Evolutionary conservation across 1,140 invertebrate genomes (phyloP), one percentile per base, ranked within the genome.

Genomic region (Heliothis virescens): DNA sequence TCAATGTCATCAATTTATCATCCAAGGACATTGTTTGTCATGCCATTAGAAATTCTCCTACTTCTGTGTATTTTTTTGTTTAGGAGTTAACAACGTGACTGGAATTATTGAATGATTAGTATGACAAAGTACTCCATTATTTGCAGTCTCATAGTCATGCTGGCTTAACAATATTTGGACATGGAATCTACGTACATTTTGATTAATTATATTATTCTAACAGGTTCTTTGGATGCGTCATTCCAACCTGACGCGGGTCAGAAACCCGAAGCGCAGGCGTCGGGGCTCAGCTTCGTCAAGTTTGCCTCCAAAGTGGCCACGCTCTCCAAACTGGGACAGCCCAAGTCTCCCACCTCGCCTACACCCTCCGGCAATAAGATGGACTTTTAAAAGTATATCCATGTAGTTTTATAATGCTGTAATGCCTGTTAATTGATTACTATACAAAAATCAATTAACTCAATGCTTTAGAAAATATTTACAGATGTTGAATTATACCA

Each of bases 241-340:
- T 88, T 90, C 63, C 91, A 92, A 48, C 84, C 89, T 0, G 90
- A 91, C 62, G 85, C 84, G 13, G 86, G 85, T 7, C 89, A 91
- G 73, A 92, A 92, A 41, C 84, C 89, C 5, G 93, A 93, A 48
- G 84, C 88, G 0, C 91, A 92, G 72, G 81, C 84, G 3, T 88
- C 90, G 0, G 90, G 90, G 2, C 50, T 87, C 11, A 94, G 89
- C 76, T 94, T 94, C 79, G 93, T 89, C 13, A 94, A 93, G 79
- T 89, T 93, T 71, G 93, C 93, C 4, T 87, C 89, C 21, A 94
- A 92, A 83, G 92, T 94, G 5, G 91, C 91, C 52, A 89, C 89
- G 67, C 78, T 94, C 5, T 89, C 93, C 34, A 93, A 93, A 75
- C 79, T 94, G 26, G 86, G 85, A 9, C 88, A 88, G 62, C 87